Evolutionary conservation across 2,797 vertebrate species (phyloP).

Genomic region (Sparidentex hasta): DNA sequence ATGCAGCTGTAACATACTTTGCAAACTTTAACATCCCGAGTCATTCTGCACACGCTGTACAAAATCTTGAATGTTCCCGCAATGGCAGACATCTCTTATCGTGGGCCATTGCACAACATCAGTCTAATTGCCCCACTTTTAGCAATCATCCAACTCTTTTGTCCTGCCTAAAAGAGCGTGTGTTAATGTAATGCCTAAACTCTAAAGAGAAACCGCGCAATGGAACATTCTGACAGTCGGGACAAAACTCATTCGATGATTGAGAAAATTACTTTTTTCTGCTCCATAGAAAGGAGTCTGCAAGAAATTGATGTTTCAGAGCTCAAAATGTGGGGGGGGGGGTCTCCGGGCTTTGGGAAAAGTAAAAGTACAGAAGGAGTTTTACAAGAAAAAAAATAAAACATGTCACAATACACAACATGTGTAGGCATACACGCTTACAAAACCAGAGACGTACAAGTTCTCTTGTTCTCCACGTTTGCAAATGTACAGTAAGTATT

Average conservation of each 20-base stretch:
- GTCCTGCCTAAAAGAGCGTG: constrained; percentile 59
- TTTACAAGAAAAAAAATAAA: constrained; percentile 3
- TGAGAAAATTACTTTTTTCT: constrained; percentile 67
- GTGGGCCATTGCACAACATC: constrained; percentile 37
- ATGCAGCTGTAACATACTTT: constrained; percentile 1
- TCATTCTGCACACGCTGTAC: constrained; percentile 7
- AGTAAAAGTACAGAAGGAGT: constrained; percentile 11
- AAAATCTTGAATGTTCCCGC: constrained; percentile 17
- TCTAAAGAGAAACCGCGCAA: constrained; percentile 42
- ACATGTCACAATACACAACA: not conserved
- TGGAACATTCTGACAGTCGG: constrained; percentile 52
- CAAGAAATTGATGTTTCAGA: constrained; percentile 43
- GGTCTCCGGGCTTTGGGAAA: constrained; percentile 10
- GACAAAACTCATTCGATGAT: constrained; percentile 59
- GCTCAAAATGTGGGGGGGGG: not conserved
- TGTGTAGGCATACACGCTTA: not conserved
- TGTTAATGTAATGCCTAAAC: constrained; percentile 51
- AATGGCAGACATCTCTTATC: constrained; percentile 17
- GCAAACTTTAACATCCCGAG: constrained; percentile 5
- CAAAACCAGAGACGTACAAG: not conserved
- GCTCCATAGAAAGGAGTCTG: constrained; percentile 40
- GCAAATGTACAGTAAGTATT: not conserved
- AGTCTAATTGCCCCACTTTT: constrained; percentile 58
- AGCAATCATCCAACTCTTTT: constrained; percentile 49
- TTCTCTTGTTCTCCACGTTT: not conserved